Percentiles rank a stretch among this genome's conserved stretches.
Conservation (phyloP, 1,140 invertebrate genomes). For the Pogonomyrmex californicus region DNA sequence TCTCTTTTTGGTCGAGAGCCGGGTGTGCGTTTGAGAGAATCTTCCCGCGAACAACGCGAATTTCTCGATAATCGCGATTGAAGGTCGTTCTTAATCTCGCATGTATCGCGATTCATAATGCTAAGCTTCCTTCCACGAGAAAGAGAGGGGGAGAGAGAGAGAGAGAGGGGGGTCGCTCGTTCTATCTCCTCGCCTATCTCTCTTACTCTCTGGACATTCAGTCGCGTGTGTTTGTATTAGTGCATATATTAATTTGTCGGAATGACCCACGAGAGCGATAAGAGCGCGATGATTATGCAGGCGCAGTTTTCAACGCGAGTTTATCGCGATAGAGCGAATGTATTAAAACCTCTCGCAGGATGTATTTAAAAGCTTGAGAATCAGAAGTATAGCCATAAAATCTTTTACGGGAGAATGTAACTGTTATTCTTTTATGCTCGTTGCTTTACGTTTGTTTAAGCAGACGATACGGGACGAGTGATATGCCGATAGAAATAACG, state of each 20-base stretch:
- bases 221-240: background rate
- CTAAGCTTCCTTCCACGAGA: background rate
- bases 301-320: constrained; percentile 15
- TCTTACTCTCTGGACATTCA: background rate
- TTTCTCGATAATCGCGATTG: background rate
- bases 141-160: background rate
- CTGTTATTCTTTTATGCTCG: background rate
- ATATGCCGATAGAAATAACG: background rate
- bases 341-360: background rate
- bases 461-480: background rate
- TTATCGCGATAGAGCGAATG: constrained; percentile 28
- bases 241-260: constrained; percentile 28
- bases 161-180: too few relatives aligned
- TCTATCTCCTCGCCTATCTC: too few relatives aligned
- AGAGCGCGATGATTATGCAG: constrained; percentile 10
- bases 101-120: background rate
- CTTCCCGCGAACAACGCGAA: background rate
- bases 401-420: background rate
- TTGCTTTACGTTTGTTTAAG: background rate
- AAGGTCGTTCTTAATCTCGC: background rate
- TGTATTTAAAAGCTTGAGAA: constrained; percentile 11
- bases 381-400: constrained; percentile 12
- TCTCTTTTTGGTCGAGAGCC: background rate
- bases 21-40: background rate
- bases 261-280: constrained; percentile 13